A percentile compares a stretch with the other conserved stretches of the same genome.
Evolutionary conservation across 2,888 invertebrate species (phyloP).

Genomic region (Congeria kusceri): DNA sequence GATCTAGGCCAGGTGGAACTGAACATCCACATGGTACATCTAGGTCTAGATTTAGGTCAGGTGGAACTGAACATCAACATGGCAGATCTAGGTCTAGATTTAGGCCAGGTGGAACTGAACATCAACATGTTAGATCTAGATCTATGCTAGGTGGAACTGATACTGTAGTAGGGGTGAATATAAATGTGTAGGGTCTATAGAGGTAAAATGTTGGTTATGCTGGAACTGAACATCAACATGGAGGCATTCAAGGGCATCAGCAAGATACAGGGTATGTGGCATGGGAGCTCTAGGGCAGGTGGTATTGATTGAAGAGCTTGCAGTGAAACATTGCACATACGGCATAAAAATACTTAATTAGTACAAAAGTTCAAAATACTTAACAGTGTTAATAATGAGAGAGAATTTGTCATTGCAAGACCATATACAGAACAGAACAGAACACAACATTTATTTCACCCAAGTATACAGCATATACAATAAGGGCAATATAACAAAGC

Average conservation of each 20-base stretch:
- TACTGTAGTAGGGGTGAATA: background rate
- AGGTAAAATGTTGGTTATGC: constrained; percentile 37
- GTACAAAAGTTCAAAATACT: too few species aligned
- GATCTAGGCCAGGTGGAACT: background rate
- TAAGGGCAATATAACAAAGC: too few species aligned
- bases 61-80: background rate
- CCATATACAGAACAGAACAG: too few species aligned
- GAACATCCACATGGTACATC: background rate
- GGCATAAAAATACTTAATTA: too few species aligned
- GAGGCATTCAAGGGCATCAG: constrained; percentile 54
- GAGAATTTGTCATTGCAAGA: too few species aligned
- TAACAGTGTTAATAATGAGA: too few species aligned
- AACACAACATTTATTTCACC: too few species aligned
- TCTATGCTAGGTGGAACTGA: background rate
- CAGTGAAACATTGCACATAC: too few species aligned
- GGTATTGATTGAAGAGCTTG: background rate
- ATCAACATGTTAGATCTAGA: too few species aligned
- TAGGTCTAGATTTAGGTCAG: background rate
- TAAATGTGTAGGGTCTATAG: background rate
- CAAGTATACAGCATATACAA: too few species aligned
- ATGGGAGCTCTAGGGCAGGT: too few species aligned
- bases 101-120: background rate
- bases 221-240: constrained; percentile 56
- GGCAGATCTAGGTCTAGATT: background rate
- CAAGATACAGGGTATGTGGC: constrained; percentile 54